Evolutionary conservation across 2,888 invertebrate genomes (phyloP).

Genomic region (Ormyrus labotus): DNA sequence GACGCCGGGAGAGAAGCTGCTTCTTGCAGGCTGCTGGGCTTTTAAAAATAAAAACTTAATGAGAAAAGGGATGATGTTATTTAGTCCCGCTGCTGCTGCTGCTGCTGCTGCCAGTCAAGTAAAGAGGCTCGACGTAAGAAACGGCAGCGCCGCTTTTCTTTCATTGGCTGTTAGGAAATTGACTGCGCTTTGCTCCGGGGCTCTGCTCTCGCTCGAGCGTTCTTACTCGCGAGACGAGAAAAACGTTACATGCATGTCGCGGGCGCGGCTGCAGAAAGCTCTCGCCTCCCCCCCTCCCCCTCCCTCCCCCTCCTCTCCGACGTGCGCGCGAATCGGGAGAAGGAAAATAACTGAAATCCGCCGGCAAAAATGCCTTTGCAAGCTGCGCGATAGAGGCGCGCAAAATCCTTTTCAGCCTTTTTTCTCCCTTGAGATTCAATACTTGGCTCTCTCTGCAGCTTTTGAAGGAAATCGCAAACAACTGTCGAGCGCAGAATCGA

Average conservation of each 20-base stretch:
- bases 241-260: constrained; percentile 54
- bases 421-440: constrained; percentile 33
- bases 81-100: constrained; percentile 59
- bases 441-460: constrained; percentile 8
- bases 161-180: constrained; percentile 64
- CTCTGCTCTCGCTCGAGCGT: constrained; percentile 6
- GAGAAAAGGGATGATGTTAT: constrained; percentile 72
- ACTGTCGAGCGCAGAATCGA: constrained; percentile 41
- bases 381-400: constrained; percentile 18
- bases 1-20: constrained; percentile 41
- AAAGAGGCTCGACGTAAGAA: constrained; percentile 57
- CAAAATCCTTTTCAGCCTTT: constrained; percentile 37
- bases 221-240: constrained; percentile 29
- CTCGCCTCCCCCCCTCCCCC: too few relatives aligned
- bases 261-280: neutral
- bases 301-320: too few relatives aligned
- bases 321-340: neutral
- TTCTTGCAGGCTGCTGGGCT: constrained; percentile 64
- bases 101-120: constrained; percentile 59
- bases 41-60: constrained; percentile 75
- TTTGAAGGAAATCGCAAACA: constrained; percentile 47
- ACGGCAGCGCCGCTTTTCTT: constrained; percentile 55
- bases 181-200: constrained; percentile 58
- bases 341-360: constrained; percentile 41
- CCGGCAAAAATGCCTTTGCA: constrained; percentile 43